Evolutionary conservation across 2,113 vertebrate genomes (phyloP).

Genomic region (Apaloderma vittatum): DNA sequence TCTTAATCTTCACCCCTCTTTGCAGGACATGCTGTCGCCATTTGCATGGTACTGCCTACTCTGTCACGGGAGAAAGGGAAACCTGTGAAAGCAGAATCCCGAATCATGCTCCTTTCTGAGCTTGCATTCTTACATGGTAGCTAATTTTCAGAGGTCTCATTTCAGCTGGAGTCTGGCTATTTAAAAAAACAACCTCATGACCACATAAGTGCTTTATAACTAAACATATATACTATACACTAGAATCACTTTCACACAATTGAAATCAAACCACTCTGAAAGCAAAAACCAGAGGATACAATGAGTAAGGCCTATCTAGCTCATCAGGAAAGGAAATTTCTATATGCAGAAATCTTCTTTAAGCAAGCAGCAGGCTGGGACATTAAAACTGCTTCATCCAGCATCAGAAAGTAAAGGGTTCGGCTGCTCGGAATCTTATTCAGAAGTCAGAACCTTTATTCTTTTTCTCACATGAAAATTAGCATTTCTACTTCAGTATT

Average conservation of each 20-base stretch:
- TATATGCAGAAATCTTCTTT: not conserved
- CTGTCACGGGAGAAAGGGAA: not conserved
- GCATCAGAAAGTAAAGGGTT: not conserved
- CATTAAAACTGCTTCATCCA: not conserved
- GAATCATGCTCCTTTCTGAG: not conserved
- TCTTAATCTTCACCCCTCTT: not conserved
- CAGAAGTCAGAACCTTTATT: not conserved
- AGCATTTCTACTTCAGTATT: not conserved
- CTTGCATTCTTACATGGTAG: not conserved
- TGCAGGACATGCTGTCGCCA: not conserved
- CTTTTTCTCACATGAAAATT: not conserved
- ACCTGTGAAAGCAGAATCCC: not conserved
- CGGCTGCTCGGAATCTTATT: not conserved
- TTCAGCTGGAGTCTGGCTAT: not conserved
- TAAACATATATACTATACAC: not conserved
- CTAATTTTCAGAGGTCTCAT: not conserved
- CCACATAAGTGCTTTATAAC: not conserved
- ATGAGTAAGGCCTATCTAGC: not conserved
- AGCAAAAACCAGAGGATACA: not conserved
- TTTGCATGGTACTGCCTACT: not conserved
- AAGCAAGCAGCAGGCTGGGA: not conserved
- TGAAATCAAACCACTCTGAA: constrained; percentile 1
- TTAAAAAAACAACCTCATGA: not conserved
- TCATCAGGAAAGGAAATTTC: not conserved
- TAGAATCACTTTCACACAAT: not conserved